Conservation (phyloP, 2,113 vertebrate species). For the Daphoenositta chrysoptera region DNA sequence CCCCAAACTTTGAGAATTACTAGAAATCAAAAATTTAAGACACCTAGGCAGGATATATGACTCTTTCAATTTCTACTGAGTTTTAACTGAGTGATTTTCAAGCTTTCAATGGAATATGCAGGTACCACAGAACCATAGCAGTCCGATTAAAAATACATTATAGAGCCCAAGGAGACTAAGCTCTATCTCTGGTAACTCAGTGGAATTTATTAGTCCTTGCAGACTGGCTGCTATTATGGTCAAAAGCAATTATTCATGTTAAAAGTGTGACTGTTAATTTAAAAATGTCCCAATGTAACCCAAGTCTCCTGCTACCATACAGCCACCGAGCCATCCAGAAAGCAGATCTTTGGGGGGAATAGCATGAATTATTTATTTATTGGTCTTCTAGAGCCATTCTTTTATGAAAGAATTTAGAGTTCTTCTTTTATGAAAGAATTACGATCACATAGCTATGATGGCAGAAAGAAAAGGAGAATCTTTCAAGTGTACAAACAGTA, state of each 20-base stretch:
- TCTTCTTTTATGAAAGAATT: not conserved
- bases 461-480: not conserved
- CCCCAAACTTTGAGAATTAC: not conserved
- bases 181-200: not conserved
- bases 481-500: not conserved
- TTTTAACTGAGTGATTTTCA: conserved; percentile 11
- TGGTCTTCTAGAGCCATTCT: not conserved
- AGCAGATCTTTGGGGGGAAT: not conserved
- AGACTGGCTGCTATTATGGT: not conserved
- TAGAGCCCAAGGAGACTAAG: not conserved
- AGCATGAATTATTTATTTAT: not conserved
- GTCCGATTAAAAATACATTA: not conserved
- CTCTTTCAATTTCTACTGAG: not conserved
- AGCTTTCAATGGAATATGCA: not conserved
- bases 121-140: not conserved
- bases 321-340: not conserved
- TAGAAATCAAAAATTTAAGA: not conserved
- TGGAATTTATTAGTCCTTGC: conserved; percentile 20
- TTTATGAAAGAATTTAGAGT: not conserved
- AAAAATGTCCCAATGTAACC: not conserved
- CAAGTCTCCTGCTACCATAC: not conserved
- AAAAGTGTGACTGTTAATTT: conserved; percentile 7
- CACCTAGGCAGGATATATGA: not conserved
- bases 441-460: not conserved
- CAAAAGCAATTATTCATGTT: conserved; percentile 6